A percentile compares a stretch with the other conserved stretches of the same genome.
These are phyloP conservation scores for Neelides folsomi DNA, from an alignment of 2,888 invertebrate species.

Conservation along the genomic window DNA sequence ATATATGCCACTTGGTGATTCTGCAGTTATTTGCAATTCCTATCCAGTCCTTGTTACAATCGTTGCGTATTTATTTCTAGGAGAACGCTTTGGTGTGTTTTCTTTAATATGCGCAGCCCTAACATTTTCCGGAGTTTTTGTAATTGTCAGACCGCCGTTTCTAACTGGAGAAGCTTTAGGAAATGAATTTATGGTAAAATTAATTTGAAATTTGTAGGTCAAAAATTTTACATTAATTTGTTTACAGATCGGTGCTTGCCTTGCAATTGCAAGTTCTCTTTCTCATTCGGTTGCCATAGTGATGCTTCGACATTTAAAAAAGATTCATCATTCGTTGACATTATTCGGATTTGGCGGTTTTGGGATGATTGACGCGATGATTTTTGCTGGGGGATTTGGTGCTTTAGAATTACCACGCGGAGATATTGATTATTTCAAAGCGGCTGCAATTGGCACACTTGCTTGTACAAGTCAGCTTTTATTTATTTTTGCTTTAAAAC, in stretches of 20 bases:
- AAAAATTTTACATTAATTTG: background rate
- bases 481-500: conserved; percentile 28
- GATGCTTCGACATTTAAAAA: conserved; percentile 29
- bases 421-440: conserved; percentile 19
- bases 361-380: conserved; percentile 24
- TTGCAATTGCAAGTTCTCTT: conserved; percentile 23
- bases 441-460: conserved; percentile 18
- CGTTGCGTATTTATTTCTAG: conserved; percentile 21
- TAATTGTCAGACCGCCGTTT: conserved; percentile 23
- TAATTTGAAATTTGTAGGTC: too few species aligned
- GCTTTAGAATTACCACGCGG: conserved; percentile 26
- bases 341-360: conserved; percentile 26
- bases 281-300: conserved; percentile 28
- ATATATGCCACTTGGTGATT: conserved; percentile 26
- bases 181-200: conserved; percentile 19
- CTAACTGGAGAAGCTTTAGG: conserved; percentile 21
- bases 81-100: conserved; percentile 26
- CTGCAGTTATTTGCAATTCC: conserved; percentile 28
- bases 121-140: conserved; percentile 19
- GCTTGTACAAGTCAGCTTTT: conserved; percentile 28
- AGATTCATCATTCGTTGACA: conserved; percentile 29
- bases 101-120: conserved; percentile 18
- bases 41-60: conserved; percentile 26
- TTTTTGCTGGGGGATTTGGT: conserved; percentile 20
- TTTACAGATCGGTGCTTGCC: conserved; percentile 23